Percentiles rank a stretch among this genome's conserved stretches.
phyloP scores from a whole-genome alignment of 1,140 invertebrate genomes.

The Forficula auricularia region DNA sequence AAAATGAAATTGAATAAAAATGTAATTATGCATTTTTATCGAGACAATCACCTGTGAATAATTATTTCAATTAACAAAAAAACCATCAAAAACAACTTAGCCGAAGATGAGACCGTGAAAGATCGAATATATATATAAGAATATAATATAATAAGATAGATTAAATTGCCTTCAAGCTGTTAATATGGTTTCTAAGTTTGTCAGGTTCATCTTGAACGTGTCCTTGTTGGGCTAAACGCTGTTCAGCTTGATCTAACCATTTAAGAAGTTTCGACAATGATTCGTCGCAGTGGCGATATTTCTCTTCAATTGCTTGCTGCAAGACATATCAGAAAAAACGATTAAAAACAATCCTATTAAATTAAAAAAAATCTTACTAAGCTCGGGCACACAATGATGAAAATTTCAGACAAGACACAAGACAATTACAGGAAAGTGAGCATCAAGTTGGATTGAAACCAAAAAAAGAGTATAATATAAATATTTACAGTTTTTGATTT shows the following conservation, averaged over 20 bases:
- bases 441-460: too few relatives aligned
- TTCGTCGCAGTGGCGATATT: constrained; percentile 78
- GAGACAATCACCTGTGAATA: too few relatives aligned
- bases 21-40: too few relatives aligned
- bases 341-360: neutral
- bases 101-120: too few relatives aligned
- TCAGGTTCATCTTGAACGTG: constrained; percentile 74
- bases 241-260: constrained; percentile 75
- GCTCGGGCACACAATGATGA: neutral
- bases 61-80: too few relatives aligned
- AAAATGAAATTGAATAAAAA: too few relatives aligned
- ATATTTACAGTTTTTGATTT: too few relatives aligned
- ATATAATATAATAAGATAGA: neutral
- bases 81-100: too few relatives aligned
- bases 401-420: neutral
- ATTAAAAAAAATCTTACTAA: neutral
- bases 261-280: constrained; percentile 65
- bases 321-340: constrained; percentile 10
- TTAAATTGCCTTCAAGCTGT: constrained; percentile 56
- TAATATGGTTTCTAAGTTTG: constrained; percentile 75
- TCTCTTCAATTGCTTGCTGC: constrained; percentile 85
- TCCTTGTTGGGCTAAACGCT: constrained; percentile 70
- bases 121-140: neutral
- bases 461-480: too few relatives aligned
- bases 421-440: too few relatives aligned